Evolutionary conservation across 2,797 vertebrate genomes (phyloP).

Genomic region (Helicolenus hilgendorfi): DNA sequence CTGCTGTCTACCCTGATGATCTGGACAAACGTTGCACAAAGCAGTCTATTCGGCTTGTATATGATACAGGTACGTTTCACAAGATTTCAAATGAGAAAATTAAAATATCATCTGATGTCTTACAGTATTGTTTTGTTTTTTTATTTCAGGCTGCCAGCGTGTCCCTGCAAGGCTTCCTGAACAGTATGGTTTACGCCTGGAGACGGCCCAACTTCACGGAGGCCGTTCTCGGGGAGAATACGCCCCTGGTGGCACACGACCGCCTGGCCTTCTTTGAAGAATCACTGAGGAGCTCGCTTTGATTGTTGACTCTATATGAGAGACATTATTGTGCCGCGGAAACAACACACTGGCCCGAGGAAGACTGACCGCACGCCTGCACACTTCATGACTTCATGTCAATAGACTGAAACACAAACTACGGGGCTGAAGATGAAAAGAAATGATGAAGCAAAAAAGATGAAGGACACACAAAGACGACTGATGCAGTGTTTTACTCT

Average conservation of each 20-base stretch:
- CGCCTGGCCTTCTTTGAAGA: conserved; percentile 85
- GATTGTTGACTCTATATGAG: not conserved
- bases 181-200: conserved; percentile 92
- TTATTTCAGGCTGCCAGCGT: conserved; percentile 81
- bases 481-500: not conserved
- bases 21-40: conserved; percentile 22
- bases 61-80: conserved; percentile 76
- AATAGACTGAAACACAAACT: conserved; percentile 4
- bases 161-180: conserved; percentile 92
- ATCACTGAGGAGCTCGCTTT: conserved; percentile 69
- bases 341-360: not conserved
- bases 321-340: not conserved
- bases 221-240: conserved; percentile 79
- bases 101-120: not conserved
- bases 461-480: not conserved
- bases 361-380: not conserved
- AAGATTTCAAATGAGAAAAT: not conserved
- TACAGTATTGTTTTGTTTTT: not conserved
- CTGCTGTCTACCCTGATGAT: conserved; percentile 76
- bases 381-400: not conserved
- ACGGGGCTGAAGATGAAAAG: not conserved
- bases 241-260: conserved; percentile 49
- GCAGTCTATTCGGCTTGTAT: conserved; percentile 76
- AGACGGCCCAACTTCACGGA: conserved; percentile 88
- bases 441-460: rapidly evolving